These are phyloP conservation scores for Tyria jacobaeae DNA, from an alignment of 2,888 invertebrate species.

Conservation along the genomic window DNA sequence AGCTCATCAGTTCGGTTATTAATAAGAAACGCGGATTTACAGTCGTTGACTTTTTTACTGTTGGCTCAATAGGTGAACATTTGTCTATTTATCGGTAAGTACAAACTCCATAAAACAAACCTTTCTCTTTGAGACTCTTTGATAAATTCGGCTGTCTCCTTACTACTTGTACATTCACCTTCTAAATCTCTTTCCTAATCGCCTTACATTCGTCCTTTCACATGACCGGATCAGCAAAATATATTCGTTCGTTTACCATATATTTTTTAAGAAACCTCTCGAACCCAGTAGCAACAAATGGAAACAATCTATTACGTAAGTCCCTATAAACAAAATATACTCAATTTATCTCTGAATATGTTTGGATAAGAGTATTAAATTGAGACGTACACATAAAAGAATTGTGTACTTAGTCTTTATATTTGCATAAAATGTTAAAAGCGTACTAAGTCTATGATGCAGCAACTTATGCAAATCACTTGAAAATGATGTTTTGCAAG, in stretches of 20 bases:
- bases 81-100: neutral
- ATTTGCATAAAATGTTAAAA: too few species aligned
- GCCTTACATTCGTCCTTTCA: slow-evolving; percentile 24
- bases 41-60: too few species aligned
- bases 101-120: slow-evolving; percentile 7
- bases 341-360: neutral
- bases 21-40: too few species aligned
- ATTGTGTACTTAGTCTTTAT: too few species aligned
- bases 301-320: neutral
- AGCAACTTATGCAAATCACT: too few species aligned
- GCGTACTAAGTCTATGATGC: too few species aligned
- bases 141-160: slow-evolving; percentile 3
- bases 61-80: neutral
- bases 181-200: slow-evolving; percentile 20
- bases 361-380: neutral
- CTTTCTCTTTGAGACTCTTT: slow-evolving; percentile 4
- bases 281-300: slow-evolving; percentile 2
- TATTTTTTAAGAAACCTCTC: slow-evolving; percentile 6
- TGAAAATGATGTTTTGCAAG: too few species aligned
- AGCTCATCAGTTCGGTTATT: too few species aligned
- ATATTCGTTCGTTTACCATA: slow-evolving; percentile 16
- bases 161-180: slow-evolving; percentile 18
- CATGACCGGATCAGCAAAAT: slow-evolving; percentile 18
- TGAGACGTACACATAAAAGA: neutral
- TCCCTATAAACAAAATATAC: neutral